Evolutionary conservation across 2,797 vertebrate species (phyloP), one percentile per base, ranked within the genome.

Genomic region (Odontamblyopus lacepedii): DNA sequence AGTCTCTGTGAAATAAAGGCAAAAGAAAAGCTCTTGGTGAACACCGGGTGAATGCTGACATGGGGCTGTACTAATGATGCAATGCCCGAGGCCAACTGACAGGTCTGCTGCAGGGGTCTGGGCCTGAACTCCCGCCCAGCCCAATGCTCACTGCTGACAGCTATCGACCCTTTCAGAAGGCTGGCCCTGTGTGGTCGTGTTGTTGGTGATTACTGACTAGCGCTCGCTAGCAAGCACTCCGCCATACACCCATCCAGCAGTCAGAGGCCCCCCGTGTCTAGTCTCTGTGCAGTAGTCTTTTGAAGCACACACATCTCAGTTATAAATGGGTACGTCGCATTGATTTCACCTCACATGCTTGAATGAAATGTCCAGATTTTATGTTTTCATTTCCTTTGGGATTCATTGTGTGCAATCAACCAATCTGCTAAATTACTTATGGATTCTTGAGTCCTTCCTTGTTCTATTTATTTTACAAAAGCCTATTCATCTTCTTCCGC

Each of bases 121-220:
- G 70, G 74, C 72, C 78, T 68, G 78, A 83, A 85, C 85, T 71
- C 76, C 72, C 71, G 80, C 79, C 83, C 78, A 11, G 78, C 83
- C 57, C 83, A 86, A 89, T 85, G 85, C 80, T 79, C 77, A 72
- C 87, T 77, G 75, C 86, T 89, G 90, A 92, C 91, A 90, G 87
- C 73, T 91, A 92, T 90, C 63, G 88, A 92, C 88, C 88, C 78
- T 76, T 80, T 88, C 83, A 82, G 79, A 88, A 73, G 75, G 82
- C 8, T 72, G 81, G 72, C 76, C 82, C 78, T 83, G 75, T 71
- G 79, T 77, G 83, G 85, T 81, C 78, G 74, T 76, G 76, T 69
- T 84, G 78, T 69, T 84, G 78, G 78, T 87, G 85, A 92, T 92
- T 90, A 85, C 85, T 71, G 79, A 84, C 81, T 78, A 66, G 75